phyloP scores from a whole-genome alignment of 2,888 invertebrate genomes.

The Andrena minutula region DNA sequence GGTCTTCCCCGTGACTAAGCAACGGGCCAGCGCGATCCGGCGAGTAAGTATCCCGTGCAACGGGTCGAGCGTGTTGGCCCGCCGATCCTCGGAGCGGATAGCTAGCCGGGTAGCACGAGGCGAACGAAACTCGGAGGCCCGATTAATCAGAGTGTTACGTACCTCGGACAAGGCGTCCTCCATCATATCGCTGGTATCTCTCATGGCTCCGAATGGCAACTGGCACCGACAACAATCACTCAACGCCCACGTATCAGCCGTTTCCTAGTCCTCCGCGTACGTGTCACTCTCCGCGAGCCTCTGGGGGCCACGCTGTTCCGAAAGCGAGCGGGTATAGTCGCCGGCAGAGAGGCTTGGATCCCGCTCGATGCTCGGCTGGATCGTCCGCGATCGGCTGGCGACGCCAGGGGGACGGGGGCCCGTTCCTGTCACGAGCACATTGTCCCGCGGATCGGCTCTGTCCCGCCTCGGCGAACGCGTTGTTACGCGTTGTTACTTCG shows the following conservation, averaged over 20 bases:
- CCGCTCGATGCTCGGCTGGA: background rate
- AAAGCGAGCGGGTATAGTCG: too few species aligned
- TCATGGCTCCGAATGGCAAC: slow-evolving; percentile 76
- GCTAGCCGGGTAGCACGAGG: background rate
- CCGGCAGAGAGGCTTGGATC: background rate
- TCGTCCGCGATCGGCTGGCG: background rate
- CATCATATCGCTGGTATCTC: slow-evolving; percentile 81
- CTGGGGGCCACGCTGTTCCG: background rate
- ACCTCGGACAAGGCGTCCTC: slow-evolving; percentile 82
- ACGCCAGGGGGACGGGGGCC: background rate
- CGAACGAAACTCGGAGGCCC: slow-evolving; percentile 10
- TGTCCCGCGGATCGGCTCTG: slow-evolving; percentile 37
- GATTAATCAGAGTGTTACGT: slow-evolving; percentile 65
- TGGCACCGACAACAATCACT: slow-evolving; percentile 76
- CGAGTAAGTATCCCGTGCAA: background rate
- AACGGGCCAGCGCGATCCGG: background rate
- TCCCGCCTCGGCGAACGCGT: slow-evolving; percentile 29
- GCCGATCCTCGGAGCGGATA: too few species aligned
- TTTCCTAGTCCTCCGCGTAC: slow-evolving; percentile 26
- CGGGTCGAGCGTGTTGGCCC: background rate
- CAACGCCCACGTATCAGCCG: slow-evolving; percentile 70
- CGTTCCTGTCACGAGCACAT: slow-evolving; percentile 70
- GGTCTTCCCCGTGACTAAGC: background rate
- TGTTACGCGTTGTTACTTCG: slow-evolving; percentile 53
- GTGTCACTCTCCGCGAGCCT: slow-evolving; percentile 8